Conservation (phyloP, 2,888 invertebrate genomes). For the Tanypteryx hageni region DNA sequence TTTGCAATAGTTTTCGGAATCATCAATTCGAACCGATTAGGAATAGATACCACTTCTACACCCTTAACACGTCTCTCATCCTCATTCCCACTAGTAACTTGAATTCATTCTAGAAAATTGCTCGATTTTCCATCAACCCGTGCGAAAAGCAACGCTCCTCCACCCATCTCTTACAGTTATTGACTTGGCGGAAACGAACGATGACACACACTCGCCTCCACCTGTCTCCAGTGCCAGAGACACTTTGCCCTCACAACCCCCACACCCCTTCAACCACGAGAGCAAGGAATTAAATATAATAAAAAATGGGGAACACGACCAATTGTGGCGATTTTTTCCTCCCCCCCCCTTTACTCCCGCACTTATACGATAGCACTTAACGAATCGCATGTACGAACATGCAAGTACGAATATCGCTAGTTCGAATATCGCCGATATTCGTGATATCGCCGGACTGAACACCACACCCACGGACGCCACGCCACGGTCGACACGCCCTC, state of each 20-base stretch:
- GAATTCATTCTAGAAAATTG: not conserved
- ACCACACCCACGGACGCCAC: too few relatives aligned
- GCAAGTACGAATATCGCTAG: too few relatives aligned
- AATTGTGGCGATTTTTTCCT: too few relatives aligned
- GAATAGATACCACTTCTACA: too few relatives aligned
- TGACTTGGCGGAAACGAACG: not conserved
- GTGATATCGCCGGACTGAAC: too few relatives aligned
- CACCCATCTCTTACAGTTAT: not conserved
- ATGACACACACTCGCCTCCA: not conserved
- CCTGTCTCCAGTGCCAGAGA: not conserved
- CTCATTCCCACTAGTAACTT: not conserved
- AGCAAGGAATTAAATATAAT: not conserved
- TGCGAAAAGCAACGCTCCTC: not conserved
- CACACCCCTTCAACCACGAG: not conserved
- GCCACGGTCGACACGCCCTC: too few relatives aligned
- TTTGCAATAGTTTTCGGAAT: too few relatives aligned
- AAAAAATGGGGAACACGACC: not conserved
- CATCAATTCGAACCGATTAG: too few relatives aligned
- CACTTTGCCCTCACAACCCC: not conserved
- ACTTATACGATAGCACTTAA: too few relatives aligned
- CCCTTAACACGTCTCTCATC: not conserved
- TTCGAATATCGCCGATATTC: too few relatives aligned
- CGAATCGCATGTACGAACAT: too few relatives aligned
- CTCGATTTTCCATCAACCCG: not conserved
- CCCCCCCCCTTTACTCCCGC: too few relatives aligned